Conservation (phyloP, 53 echinoderm and acorn worm genomes). For the Pentamera pediparva region DNA sequence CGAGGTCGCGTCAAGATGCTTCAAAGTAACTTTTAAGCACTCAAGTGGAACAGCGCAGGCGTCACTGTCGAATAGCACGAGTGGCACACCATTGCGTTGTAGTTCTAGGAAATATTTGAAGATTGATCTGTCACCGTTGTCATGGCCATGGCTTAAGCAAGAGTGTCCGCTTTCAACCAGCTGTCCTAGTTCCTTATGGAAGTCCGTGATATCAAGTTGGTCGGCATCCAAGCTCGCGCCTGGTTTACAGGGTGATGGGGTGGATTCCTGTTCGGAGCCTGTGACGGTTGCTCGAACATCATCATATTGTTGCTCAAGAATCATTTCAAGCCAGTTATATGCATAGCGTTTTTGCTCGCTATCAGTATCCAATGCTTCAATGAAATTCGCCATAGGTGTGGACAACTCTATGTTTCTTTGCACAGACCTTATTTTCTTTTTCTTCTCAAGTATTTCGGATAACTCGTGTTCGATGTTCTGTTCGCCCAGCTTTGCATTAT, state of each 20-base stretch:
- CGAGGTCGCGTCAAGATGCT: background rate
- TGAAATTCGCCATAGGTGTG: background rate
- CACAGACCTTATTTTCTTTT: background rate
- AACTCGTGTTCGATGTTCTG: background rate
- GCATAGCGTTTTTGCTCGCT: background rate
- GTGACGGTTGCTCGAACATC: too few species aligned
- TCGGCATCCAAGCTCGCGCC: background rate
- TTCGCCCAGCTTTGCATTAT: background rate
- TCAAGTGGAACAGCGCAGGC: background rate
- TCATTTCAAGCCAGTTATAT: background rate
- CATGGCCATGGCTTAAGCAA: background rate
- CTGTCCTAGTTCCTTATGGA: background rate
- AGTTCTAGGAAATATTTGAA: background rate
- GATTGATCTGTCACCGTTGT: too few species aligned
- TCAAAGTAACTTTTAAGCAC: background rate
- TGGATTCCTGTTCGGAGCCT: too few species aligned
- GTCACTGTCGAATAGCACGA: background rate
- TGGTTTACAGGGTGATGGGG: too few species aligned
- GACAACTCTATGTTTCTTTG: background rate
- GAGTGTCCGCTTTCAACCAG: background rate
- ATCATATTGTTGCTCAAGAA: background rate
- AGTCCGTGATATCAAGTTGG: background rate
- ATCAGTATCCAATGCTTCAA: background rate
- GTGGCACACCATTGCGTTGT: background rate
- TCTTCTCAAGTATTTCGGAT: background rate